These are phyloP conservation scores for Laticauda laticaudata DNA, from an alignment of 2,113 vertebrate genomes.

Conservation along the genomic window DNA sequence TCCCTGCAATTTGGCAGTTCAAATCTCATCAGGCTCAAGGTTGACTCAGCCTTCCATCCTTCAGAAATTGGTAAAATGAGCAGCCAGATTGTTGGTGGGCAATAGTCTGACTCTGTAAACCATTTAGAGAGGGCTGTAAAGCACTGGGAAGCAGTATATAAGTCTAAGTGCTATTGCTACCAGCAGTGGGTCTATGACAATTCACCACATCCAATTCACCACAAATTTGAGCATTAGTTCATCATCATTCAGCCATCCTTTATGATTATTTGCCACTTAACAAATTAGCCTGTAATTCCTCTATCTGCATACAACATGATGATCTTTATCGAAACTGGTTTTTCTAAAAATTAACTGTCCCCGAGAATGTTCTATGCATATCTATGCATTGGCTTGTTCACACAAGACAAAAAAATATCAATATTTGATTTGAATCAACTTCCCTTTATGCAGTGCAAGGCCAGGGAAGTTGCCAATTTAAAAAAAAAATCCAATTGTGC, in stretches of 20 bases:
- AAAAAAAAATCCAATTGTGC: conserved; percentile 52
- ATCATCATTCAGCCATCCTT: neutral
- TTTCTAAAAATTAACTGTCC: conserved; percentile 17
- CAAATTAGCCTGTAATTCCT: neutral
- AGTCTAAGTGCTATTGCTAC: no score
- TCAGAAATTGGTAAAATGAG: no score
- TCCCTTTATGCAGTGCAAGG: accelerated
- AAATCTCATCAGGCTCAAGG: no score
- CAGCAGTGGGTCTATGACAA: no score
- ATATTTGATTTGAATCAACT: conserved; percentile 17
- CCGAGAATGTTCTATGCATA: neutral
- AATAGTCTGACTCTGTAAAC: no score
- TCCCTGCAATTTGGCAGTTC: no score
- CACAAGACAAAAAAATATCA: conserved; percentile 42
- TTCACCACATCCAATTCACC: no score
- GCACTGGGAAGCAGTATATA: no score
- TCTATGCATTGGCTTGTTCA: neutral
- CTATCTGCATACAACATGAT: accelerated
- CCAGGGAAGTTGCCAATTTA: neutral
- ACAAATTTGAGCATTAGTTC: neutral
- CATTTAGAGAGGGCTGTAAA: no score
- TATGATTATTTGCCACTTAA: neutral
- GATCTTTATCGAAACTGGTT: neutral
- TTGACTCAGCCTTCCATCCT: no score
- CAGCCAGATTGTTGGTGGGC: no score